Evolutionary conservation across 2,113 vertebrate species (phyloP).

Genomic region (Colinus virginianus): DNA sequence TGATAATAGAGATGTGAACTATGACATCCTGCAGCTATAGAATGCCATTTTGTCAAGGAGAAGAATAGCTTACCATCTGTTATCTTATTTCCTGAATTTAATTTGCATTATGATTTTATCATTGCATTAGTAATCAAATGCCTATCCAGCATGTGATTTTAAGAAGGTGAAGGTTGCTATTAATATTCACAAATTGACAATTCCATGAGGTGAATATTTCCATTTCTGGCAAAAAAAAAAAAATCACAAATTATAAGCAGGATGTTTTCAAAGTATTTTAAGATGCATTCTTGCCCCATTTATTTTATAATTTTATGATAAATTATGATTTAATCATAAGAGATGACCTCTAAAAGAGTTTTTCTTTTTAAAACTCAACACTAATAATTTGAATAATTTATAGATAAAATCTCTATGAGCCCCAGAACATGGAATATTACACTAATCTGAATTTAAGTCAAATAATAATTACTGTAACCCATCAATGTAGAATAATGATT

Average conservation of each 20-base stretch:
- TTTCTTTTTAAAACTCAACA: no score
- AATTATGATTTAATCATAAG: background rate
- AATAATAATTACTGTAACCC: background rate
- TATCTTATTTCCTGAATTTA: conserved; percentile 52
- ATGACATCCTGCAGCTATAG: conserved; percentile 28
- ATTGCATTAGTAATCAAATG: conserved; percentile 43
- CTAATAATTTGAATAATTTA: background rate
- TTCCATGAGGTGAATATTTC: background rate
- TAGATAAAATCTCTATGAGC: background rate
- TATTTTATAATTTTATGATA: background rate
- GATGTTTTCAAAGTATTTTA: conserved; percentile 3
- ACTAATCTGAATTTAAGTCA: background rate
- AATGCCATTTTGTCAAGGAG: background rate
- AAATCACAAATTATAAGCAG: background rate
- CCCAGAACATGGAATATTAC: background rate
- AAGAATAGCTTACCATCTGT: conserved; percentile 43
- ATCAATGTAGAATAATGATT: background rate
- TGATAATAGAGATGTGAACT: conserved; percentile 32
- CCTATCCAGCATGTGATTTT: conserved; percentile 34
- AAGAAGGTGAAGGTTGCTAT: conserved; percentile 36
- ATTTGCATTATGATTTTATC: conserved; percentile 49
- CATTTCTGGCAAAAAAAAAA: conserved; percentile 5
- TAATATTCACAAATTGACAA: conserved; percentile 11
- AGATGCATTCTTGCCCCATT: background rate
- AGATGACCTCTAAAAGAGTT: background rate